Conservation (phyloP, 2,888 invertebrate genomes). For the Cryptocheilus praepositus region DNA sequence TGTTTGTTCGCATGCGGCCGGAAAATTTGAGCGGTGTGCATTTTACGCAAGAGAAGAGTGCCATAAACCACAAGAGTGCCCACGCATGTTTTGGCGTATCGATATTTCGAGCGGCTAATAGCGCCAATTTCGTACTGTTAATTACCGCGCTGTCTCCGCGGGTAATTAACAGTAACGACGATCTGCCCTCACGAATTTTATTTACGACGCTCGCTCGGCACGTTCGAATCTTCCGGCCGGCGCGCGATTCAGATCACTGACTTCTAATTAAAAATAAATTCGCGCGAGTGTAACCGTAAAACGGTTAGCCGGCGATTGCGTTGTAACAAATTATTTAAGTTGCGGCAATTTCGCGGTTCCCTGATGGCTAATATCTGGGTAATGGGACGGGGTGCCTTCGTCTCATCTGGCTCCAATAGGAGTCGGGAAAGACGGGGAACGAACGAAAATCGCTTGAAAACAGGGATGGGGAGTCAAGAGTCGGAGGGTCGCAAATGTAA, state of each 20-base stretch:
- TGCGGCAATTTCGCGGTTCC: slow-evolving; percentile 72
- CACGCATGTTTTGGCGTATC: slow-evolving; percentile 34
- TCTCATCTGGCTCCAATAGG: slow-evolving; percentile 51
- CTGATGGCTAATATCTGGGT: slow-evolving; percentile 74
- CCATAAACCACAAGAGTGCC: slow-evolving; percentile 29
- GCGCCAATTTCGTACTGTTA: slow-evolving; percentile 45
- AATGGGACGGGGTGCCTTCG: slow-evolving; percentile 68
- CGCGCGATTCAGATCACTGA: slow-evolving; percentile 16
- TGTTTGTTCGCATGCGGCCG: background rate
- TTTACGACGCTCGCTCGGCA: background rate
- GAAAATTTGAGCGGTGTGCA: slow-evolving; percentile 21
- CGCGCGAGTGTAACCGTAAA: slow-evolving; percentile 61
- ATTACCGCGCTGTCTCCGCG: slow-evolving; percentile 35
- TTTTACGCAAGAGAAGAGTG: slow-evolving; percentile 23
- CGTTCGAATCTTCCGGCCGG: no score
- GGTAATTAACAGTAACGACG: slow-evolving; percentile 33
- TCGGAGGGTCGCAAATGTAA: slow-evolving; percentile 49
- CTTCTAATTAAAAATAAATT: slow-evolving; percentile 69
- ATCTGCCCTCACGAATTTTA: slow-evolving; percentile 39
- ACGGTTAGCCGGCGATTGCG: slow-evolving; percentile 68
- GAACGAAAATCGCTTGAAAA: slow-evolving; percentile 41
- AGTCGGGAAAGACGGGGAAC: slow-evolving; percentile 34
- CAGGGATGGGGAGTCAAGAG: slow-evolving; percentile 36
- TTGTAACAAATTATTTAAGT: slow-evolving; percentile 74
- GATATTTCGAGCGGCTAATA: slow-evolving; percentile 30